Evolutionary conservation across 2,797 vertebrate genomes (phyloP).

Genomic region (Coregonus sp.): DNA sequence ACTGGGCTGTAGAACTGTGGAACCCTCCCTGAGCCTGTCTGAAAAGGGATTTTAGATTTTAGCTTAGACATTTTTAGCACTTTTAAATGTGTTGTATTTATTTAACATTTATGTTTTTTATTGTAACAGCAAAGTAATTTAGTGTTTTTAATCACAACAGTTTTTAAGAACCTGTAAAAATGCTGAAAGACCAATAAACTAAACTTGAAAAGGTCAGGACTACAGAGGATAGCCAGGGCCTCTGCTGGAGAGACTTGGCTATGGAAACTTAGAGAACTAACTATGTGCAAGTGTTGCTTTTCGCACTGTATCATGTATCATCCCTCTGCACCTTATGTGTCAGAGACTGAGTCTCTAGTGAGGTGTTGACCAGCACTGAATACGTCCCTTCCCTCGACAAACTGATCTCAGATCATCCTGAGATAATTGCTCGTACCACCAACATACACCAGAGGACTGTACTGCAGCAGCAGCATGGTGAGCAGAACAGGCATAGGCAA

Average conservation of each 20-base stretch:
- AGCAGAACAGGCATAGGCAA: constrained; percentile 33
- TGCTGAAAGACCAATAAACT: too few species aligned
- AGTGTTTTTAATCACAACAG: too few species aligned
- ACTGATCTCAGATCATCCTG: neutral
- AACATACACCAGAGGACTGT: neutral
- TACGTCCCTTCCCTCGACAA: neutral
- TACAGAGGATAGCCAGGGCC: neutral
- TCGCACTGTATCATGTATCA: neutral
- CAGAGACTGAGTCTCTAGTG: neutral
- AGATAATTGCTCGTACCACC: neutral
- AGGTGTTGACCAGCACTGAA: neutral
- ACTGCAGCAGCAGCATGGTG: neutral
- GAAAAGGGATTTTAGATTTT: too few species aligned
- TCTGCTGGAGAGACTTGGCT: neutral
- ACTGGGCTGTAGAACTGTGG: neutral
- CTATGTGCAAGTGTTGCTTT: neutral
- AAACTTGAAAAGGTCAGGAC: neutral
- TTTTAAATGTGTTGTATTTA: too few species aligned
- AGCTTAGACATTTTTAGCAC: too few species aligned
- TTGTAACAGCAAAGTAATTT: too few species aligned
- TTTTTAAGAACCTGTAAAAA: too few species aligned
- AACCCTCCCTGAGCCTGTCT: neutral
- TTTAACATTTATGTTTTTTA: too few species aligned
- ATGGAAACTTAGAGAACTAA: neutral
- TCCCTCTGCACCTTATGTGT: neutral